A percentile compares a stretch with the other conserved stretches of the same genome.
Conservation (phyloP, 2,888 invertebrate species). For the Junonia oenone region DNA sequence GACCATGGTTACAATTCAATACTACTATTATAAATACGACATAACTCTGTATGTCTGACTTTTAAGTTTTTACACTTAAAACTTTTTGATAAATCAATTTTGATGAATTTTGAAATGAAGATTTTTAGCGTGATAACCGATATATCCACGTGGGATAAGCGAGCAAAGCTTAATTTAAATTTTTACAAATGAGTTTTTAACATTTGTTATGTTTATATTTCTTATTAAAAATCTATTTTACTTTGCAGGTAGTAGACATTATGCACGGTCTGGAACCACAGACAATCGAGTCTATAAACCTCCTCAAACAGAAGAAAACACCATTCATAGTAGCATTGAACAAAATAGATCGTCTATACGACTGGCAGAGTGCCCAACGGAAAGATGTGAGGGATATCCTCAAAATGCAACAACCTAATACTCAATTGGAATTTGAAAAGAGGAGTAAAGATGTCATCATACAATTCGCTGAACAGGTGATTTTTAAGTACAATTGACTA, state of each 20-base stretch:
- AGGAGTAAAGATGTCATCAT: constrained; percentile 91
- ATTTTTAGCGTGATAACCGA: too few species aligned
- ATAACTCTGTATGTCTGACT: too few species aligned
- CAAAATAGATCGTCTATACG: constrained; percentile 96
- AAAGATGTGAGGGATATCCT: constrained; percentile 95
- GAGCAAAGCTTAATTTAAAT: too few species aligned
- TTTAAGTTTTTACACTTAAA: too few species aligned
- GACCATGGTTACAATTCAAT: too few species aligned
- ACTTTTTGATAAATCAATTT: too few species aligned
- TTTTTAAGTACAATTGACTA: background rate
- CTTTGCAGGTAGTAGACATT: constrained; percentile 92
- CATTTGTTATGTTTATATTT: too few species aligned
- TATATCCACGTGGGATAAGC: too few species aligned
- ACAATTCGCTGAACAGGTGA: constrained; percentile 95
- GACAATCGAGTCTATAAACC: constrained; percentile 97
- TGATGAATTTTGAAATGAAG: too few species aligned
- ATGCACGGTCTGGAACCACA: constrained; percentile 99
- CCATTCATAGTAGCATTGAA: constrained; percentile 99
- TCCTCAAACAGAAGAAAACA: constrained; percentile 94
- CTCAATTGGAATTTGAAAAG: constrained; percentile 96
- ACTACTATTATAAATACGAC: too few species aligned
- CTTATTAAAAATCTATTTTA: too few species aligned
- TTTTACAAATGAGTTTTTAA: too few species aligned
- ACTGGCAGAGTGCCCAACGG: constrained; percentile 95
- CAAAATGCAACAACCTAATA: constrained; percentile 91